Percentiles rank a stretch among this genome's conserved stretches.
Evolutionary conservation across 2,797 vertebrate genomes (phyloP).

Genomic region (Oryzias dopingdopingensis): DNA sequence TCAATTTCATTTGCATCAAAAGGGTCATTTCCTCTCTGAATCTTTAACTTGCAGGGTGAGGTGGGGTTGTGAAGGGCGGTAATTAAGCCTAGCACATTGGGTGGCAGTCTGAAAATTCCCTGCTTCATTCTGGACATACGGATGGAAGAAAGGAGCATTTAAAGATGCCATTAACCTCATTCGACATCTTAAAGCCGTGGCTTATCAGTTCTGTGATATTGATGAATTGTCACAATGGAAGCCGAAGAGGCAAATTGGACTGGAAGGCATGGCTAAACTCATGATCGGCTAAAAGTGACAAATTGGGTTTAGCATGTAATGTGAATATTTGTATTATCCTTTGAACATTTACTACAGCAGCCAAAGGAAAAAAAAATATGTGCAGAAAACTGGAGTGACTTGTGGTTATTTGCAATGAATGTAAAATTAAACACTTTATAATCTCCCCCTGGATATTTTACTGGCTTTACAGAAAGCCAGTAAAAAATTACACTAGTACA

Average conservation of each 20-base stretch:
- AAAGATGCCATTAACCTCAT: slow-evolving; percentile 74
- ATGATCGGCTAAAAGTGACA: slow-evolving; percentile 23
- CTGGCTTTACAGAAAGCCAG: slow-evolving; percentile 11
- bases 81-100: slow-evolving; percentile 78
- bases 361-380: slow-evolving; percentile 3
- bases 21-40: slow-evolving; percentile 72
- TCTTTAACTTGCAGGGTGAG: slow-evolving; percentile 70
- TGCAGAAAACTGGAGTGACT: background rate
- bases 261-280: slow-evolving; percentile 18
- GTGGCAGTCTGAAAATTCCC: slow-evolving; percentile 69
- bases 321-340: slow-evolving; percentile 19
- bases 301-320: slow-evolving; percentile 6
- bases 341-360: slow-evolving; percentile 13
- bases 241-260: slow-evolving; percentile 33
- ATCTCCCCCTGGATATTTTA: slow-evolving; percentile 31
- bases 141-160: slow-evolving; percentile 63
- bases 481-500: background rate
- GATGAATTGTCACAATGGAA: slow-evolving; percentile 55
- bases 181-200: slow-evolving; percentile 55
- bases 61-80: slow-evolving; percentile 63
- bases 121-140: slow-evolving; percentile 55
- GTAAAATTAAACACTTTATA: slow-evolving; percentile 1
- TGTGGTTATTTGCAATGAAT: slow-evolving; percentile 7
- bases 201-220: slow-evolving; percentile 57
- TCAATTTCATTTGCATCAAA: slow-evolving; percentile 80